These are phyloP conservation scores for Thermophis baileyi DNA, from an alignment of 2,113 vertebrate species.

Conservation along the genomic window DNA sequence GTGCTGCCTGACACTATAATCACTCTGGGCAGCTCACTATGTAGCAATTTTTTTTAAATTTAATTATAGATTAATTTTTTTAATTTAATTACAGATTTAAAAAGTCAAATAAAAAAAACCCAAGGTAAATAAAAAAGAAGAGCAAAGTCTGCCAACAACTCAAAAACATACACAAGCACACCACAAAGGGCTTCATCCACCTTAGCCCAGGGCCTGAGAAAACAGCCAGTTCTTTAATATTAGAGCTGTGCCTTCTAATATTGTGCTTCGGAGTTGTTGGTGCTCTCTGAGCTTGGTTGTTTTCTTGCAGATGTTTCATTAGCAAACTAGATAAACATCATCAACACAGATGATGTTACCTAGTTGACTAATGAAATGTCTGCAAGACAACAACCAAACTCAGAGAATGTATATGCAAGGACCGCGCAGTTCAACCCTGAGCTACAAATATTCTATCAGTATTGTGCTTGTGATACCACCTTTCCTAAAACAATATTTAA, in stretches of 20 bases:
- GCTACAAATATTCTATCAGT: background rate
- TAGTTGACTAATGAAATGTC: background rate
- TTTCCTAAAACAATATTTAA: background rate
- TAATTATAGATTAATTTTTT: too few species aligned
- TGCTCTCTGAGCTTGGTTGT: background rate
- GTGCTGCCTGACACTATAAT: background rate
- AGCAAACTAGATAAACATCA: background rate
- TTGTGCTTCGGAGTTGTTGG: background rate
- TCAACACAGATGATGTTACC: background rate
- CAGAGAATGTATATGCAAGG: background rate
- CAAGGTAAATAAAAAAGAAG: background rate
- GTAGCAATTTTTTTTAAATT: background rate
- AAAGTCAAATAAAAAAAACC: background rate
- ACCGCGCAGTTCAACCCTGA: background rate
- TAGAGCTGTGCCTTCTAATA: background rate
- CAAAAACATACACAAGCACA: background rate
- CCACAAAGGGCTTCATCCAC: background rate
- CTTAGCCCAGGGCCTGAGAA: background rate
- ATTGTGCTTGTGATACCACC: background rate
- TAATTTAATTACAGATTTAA: background rate
- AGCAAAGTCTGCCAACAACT: background rate
- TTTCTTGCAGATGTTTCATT: background rate
- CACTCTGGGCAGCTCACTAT: background rate
- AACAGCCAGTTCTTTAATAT: background rate
- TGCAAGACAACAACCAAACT: background rate